Evolutionary conservation across 2,888 invertebrate species (phyloP).

Genomic region (Ceraclea dissimilis): DNA sequence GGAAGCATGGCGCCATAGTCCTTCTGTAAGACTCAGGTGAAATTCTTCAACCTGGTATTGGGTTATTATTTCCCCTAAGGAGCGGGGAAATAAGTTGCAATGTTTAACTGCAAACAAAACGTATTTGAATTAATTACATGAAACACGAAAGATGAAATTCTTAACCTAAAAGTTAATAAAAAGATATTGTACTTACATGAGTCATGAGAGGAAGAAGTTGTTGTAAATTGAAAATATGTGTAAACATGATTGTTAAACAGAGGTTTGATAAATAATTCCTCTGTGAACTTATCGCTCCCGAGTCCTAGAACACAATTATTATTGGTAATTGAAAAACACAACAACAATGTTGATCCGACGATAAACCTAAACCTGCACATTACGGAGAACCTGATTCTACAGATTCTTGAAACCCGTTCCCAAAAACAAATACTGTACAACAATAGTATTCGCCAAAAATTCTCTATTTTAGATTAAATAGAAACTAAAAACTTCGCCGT

Average conservation of each 20-base stretch:
- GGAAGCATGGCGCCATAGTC: constrained; percentile 84
- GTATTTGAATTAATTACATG: not conserved
- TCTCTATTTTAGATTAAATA: too few relatives aligned
- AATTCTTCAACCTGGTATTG: constrained; percentile 82
- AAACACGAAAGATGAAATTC: not conserved
- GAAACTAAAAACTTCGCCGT: too few relatives aligned
- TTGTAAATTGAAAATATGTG: constrained; percentile 86
- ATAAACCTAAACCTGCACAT: too few relatives aligned
- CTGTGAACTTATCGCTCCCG: constrained; percentile 63
- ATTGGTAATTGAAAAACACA: too few relatives aligned
- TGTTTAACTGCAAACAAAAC: constrained; percentile 57
- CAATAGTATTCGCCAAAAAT: too few relatives aligned
- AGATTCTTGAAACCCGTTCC: too few relatives aligned
- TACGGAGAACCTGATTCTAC: too few relatives aligned
- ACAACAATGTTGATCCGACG: too few relatives aligned
- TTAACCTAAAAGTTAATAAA: not conserved
- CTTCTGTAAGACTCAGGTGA: constrained; percentile 86
- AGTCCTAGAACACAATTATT: not conserved
- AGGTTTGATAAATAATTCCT: constrained; percentile 84
- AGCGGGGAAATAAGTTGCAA: constrained; percentile 80
- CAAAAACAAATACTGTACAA: too few relatives aligned
- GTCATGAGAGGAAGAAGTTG: constrained; percentile 57
- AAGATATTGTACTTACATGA: constrained; percentile 48
- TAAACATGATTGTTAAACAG: constrained; percentile 77
- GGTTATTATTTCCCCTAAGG: constrained; percentile 79